Evolutionary conservation across 1,140 invertebrate species (phyloP).

Genomic region (Aplysia californica): DNA sequence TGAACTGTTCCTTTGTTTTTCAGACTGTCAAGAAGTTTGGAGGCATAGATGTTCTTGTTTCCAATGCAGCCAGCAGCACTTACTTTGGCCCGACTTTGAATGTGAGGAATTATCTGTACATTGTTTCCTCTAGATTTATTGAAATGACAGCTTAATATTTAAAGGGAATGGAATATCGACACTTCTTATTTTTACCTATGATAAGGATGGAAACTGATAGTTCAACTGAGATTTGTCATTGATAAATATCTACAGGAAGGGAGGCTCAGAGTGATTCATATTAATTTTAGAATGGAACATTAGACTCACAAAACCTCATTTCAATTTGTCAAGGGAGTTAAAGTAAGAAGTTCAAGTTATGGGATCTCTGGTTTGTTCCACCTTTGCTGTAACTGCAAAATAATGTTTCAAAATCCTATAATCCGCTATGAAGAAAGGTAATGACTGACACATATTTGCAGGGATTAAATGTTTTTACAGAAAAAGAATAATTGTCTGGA

Average conservation of each 20-base stretch:
- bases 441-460: too few species aligned
- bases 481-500: too few species aligned
- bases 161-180: neutral
- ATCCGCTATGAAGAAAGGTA: too few species aligned
- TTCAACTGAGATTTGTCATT: neutral
- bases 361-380: too few species aligned
- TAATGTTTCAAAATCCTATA: too few species aligned
- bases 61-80: constrained; percentile 95
- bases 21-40: constrained; percentile 85
- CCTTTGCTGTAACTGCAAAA: too few species aligned
- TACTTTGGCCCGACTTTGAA: constrained; percentile 81
- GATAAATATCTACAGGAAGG: neutral
- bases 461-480: too few species aligned
- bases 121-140: neutral
- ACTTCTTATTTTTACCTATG: neutral
- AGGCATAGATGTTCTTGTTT: constrained; percentile 92
- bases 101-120: constrained; percentile 72
- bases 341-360: neutral
- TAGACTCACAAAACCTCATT: too few species aligned
- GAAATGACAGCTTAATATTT: neutral
- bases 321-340: neutral
- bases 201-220: neutral
- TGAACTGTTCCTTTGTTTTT: constrained; percentile 53
- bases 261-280: neutral
- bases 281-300: too few species aligned